These are phyloP conservation scores for Gambelia wislizenii DNA, from an alignment of 2,797 vertebrate genomes.

Conservation along the genomic window DNA sequence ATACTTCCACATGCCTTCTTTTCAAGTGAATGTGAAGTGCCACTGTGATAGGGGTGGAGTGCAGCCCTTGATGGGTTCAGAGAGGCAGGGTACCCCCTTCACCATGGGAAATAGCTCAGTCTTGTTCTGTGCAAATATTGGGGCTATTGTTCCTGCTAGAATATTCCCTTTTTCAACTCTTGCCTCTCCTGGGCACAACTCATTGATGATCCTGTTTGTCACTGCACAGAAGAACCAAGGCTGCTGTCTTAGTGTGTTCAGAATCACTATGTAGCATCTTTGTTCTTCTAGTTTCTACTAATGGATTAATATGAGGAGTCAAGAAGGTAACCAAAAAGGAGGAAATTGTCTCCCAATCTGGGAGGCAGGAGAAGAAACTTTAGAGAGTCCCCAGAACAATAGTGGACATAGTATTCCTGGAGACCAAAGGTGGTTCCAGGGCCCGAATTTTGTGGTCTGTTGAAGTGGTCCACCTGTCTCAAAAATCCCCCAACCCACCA, in stretches of 20 bases:
- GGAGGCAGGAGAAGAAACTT: not conserved
- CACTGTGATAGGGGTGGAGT: too few species aligned
- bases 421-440: too few species aligned
- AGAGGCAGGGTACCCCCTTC: too few species aligned
- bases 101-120: too few species aligned
- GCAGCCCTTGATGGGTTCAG: too few species aligned
- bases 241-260: not conserved
- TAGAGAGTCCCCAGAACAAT: not conserved
- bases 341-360: not conserved
- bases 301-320: not conserved
- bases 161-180: not conserved
- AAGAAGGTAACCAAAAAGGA: not conserved
- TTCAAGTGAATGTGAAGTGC: too few species aligned
- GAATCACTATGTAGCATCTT: slow-evolving; percentile 5
- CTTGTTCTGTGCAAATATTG: not conserved
- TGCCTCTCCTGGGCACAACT: not conserved
- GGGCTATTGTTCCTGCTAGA: not conserved
- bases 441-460: too few species aligned
- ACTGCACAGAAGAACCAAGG: not conserved
- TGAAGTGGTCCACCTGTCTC: too few species aligned
- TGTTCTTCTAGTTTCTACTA: not conserved
- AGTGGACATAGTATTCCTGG: too few species aligned
- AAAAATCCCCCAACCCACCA: too few species aligned
- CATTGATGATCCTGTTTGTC: not conserved
- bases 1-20: too few species aligned